Evolutionary conservation across 2,113 vertebrate genomes (phyloP).

Genomic region (Periophthalmus modestus): DNA sequence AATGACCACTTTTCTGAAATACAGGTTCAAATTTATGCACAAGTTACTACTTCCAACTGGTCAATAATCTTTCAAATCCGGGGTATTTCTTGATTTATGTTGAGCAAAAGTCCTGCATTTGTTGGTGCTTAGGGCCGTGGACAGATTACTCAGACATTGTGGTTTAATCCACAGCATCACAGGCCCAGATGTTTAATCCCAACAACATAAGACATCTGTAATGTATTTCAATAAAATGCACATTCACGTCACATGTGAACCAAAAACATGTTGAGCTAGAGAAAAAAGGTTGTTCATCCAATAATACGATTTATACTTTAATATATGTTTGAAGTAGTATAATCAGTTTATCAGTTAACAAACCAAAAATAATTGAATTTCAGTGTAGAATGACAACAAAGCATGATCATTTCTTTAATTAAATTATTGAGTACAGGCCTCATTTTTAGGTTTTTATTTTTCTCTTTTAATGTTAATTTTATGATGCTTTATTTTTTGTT

Average conservation of each 20-base stretch:
- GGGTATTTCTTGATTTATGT: not conserved
- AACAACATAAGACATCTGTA: not conserved
- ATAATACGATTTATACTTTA: not conserved
- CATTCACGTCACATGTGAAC: not conserved
- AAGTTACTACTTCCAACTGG: not conserved
- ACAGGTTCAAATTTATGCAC: not conserved
- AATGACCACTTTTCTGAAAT: not conserved
- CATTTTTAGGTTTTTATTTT: too few relatives aligned
- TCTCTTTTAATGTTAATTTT: too few relatives aligned
- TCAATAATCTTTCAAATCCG: not conserved
- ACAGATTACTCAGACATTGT: conserved; percentile 2
- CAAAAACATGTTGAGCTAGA: not conserved
- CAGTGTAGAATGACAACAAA: too few relatives aligned
- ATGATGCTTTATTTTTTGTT: too few relatives aligned
- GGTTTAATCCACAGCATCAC: conserved; percentile 21
- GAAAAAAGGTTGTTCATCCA: not conserved
- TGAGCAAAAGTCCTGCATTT: not conserved
- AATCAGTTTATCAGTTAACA: not conserved
- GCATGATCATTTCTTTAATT: too few relatives aligned
- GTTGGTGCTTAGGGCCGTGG: not conserved
- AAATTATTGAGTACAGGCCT: too few relatives aligned
- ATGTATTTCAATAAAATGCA: not conserved
- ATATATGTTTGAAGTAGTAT: not conserved
- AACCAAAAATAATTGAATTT: too few relatives aligned
- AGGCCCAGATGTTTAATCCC: conserved; percentile 25